A percentile compares a stretch with the other conserved stretches of the same genome.
phyloP scores from a whole-genome alignment of 1,140 invertebrate genomes.

The Panulirus ornatus region DNA sequence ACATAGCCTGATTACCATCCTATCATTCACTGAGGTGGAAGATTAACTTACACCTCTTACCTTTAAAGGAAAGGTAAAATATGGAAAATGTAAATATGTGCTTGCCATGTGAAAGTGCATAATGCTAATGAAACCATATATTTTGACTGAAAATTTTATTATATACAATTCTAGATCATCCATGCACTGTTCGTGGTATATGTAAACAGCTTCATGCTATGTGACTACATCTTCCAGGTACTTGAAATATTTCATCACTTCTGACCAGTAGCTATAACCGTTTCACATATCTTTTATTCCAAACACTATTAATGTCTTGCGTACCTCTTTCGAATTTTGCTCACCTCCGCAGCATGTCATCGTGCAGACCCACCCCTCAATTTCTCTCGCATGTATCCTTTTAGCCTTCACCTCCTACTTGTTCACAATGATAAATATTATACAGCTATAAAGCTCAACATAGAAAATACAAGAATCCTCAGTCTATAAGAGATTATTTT shows the following conservation, averaged over 20 bases:
- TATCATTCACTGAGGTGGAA: no score
- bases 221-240: background rate
- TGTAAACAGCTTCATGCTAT: background rate
- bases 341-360: background rate
- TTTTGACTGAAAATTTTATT: conserved; percentile 1
- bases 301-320: background rate
- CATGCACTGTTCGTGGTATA: background rate
- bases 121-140: conserved; percentile 4
- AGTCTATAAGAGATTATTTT: background rate
- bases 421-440: background rate
- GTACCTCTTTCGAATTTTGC: background rate
- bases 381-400: background rate
- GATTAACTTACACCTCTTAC: no score
- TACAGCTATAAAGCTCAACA: background rate
- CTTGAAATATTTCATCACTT: background rate
- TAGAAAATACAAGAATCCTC: background rate
- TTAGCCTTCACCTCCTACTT: background rate
- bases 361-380: background rate
- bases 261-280: background rate
- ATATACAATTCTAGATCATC: conserved; percentile 10
- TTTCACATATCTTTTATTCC: background rate
- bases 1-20: no score
- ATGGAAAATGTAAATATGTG: no score
- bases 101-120: no score
- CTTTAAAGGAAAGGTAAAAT: no score